Evolutionary conservation across 2,113 vertebrate species (phyloP), one percentile per base, ranked within the genome.

Genomic region (Alexandromys fortis): DNA sequence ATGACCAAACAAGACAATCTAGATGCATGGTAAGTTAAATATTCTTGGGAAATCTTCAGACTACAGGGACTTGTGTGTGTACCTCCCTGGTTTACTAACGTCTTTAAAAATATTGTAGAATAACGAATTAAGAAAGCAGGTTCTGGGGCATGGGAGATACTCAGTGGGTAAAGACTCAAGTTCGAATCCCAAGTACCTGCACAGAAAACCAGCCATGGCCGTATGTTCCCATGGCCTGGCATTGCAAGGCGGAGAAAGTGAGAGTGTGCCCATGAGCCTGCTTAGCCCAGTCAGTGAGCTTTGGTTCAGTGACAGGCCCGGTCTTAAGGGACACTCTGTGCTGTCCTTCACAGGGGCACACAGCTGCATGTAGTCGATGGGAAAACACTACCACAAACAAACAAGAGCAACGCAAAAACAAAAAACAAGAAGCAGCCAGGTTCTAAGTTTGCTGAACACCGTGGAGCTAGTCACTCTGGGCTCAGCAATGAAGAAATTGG

Each of bases 281-380:
- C 35, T 58, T 14, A 38, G 79, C 78, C 52, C 33, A 13, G 22
- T 3, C 65, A 49, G 30, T 17, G 6, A 63, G n/a, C 58, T 45
- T 30, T 61, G n/a, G n/a, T 10, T 63, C n/a, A 86, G 10, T 0
- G 13, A 47, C 26, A 33, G 61, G 16, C 28, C 38, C 8, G 9
- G 58, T 47, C 55, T 82, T 42, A 63, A 38, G 38, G 61, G n/a
- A 30, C 3, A 30, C 2, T 19, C 28, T 67, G 42, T 3, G 22
- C 58, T 30, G 2, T 17, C 63, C 42, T 47, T 16, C 42, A 47
- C 14, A 8, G 2, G 14, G 45, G 28, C 61, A 45, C 28, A 17
- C 11, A 47, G 14, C 24, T 30, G 22, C 58, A 19, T 2, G 14
- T 1, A 42, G 28, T 19, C 5, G 1, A 28, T 1, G 55, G 7